Conservation (phyloP, 1,140 invertebrate genomes). For the Philotrypesis tridentata region DNA sequence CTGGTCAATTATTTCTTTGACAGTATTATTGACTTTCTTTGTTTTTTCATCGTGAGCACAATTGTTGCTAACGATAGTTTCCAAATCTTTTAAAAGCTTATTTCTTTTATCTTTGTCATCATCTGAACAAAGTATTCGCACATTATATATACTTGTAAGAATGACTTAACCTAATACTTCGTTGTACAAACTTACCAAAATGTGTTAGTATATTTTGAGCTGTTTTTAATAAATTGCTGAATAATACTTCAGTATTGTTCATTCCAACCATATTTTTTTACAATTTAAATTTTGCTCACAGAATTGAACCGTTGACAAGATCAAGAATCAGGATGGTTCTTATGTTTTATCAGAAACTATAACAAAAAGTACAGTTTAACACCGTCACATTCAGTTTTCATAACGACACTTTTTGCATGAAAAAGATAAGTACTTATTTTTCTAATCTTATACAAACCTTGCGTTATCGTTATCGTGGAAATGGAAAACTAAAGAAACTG, state of each 20-base stretch:
- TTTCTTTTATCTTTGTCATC: constrained; percentile 37
- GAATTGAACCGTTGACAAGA: neutral
- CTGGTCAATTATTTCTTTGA: constrained; percentile 42
- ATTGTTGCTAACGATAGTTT: constrained; percentile 46
- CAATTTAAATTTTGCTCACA: neutral
- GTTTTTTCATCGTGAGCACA: constrained; percentile 38
- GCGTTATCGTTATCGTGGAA: no score
- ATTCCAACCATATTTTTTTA: neutral
- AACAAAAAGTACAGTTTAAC: no score
- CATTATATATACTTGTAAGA: neutral
- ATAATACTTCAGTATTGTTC: constrained; percentile 30
- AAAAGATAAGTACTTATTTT: no score
- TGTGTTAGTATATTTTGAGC: constrained; percentile 54
- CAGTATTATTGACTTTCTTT: constrained; percentile 17
- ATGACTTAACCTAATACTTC: constrained; percentile 10
- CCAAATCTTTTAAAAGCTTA: constrained; percentile 46
- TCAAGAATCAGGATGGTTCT: no score
- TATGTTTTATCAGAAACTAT: no score
- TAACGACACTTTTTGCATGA: no score
- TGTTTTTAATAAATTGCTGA: constrained; percentile 48
- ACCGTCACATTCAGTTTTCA: no score
- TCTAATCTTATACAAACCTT: no score
- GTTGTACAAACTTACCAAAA: constrained; percentile 53
- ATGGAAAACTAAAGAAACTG: no score
- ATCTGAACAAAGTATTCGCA: constrained; percentile 2